Conservation (phyloP, 2,113 vertebrate genomes). For the Cebus imitator region DNA sequence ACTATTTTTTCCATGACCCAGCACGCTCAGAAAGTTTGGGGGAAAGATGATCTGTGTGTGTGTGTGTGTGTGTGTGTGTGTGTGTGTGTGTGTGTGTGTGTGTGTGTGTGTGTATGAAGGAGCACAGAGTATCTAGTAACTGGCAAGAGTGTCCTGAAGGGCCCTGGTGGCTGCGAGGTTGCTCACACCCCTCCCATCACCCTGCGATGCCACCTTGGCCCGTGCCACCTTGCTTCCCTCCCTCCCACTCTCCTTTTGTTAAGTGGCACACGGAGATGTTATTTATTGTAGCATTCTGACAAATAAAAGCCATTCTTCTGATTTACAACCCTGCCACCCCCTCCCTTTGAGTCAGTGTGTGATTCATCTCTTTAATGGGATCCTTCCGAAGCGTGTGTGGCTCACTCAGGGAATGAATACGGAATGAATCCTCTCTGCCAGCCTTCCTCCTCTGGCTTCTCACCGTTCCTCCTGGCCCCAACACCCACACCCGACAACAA, state of each 20-base stretch:
- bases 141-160: slow-evolving; percentile 3
- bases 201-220: not conserved
- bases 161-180: not conserved
- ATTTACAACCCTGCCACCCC: slow-evolving; percentile 36
- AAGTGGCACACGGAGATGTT: slow-evolving; percentile 48
- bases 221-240: not conserved
- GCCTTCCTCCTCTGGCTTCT: not conserved
- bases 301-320: slow-evolving; percentile 63
- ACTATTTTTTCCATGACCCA: not conserved
- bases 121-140: not conserved
- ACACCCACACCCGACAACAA: not conserved
- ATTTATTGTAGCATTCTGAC: slow-evolving; percentile 63
- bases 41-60: not conserved
- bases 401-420: not conserved
- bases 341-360: slow-evolving; percentile 56
- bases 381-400: slow-evolving; percentile 47
- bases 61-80: not conserved
- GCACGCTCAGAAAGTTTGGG: not conserved
- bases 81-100: not conserved
- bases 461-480: not conserved
- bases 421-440: slow-evolving; percentile 23
- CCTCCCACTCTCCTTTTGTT: slow-evolving; percentile 54
- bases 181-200: too few species aligned
- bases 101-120: not conserved
- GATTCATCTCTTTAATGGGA: slow-evolving; percentile 57